Conservation (phyloP, 2,113 vertebrate genomes). For the Tautogolabrus adspersus region DNA sequence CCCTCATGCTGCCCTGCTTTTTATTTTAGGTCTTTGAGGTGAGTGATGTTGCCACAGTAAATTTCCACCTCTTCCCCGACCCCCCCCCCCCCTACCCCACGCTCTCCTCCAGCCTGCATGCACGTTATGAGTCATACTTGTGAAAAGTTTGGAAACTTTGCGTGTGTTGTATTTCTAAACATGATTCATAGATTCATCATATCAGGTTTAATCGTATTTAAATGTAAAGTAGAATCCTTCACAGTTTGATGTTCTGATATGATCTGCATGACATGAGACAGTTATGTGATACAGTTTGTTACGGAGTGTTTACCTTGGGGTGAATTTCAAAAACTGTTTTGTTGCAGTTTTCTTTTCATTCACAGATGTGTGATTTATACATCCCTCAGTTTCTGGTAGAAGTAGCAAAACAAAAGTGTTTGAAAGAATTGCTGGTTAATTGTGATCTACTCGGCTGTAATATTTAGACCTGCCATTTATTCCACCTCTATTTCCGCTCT, state of each 20-base stretch:
- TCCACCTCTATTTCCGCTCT: background rate
- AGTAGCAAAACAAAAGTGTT: background rate
- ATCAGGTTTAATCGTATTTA: too few relatives aligned
- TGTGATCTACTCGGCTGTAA: background rate
- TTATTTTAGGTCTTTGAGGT: conserved; percentile 97
- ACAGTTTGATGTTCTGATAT: too few relatives aligned
- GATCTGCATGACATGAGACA: too few relatives aligned
- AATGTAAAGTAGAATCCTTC: too few relatives aligned
- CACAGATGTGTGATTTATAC: background rate
- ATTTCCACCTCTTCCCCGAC: conserved; percentile 10
- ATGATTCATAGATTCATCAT: background rate
- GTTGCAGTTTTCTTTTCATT: background rate
- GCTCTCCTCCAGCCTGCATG: conserved; percentile 31
- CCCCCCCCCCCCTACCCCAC: background rate
- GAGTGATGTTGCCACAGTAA: conserved; percentile 80
- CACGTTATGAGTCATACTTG: conserved; percentile 60
- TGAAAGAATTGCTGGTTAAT: background rate
- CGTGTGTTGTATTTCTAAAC: conserved; percentile 10
- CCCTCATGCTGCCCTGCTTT: conserved; percentile 89
- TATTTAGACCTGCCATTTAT: background rate
- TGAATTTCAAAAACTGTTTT: background rate
- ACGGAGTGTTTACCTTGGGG: background rate
- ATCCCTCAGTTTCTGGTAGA: background rate
- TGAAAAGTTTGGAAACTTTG: conserved; percentile 23
- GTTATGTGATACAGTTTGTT: background rate